Evolutionary conservation across 2,797 vertebrate species (phyloP).

Genomic region (Erethizon dorsatum): DNA sequence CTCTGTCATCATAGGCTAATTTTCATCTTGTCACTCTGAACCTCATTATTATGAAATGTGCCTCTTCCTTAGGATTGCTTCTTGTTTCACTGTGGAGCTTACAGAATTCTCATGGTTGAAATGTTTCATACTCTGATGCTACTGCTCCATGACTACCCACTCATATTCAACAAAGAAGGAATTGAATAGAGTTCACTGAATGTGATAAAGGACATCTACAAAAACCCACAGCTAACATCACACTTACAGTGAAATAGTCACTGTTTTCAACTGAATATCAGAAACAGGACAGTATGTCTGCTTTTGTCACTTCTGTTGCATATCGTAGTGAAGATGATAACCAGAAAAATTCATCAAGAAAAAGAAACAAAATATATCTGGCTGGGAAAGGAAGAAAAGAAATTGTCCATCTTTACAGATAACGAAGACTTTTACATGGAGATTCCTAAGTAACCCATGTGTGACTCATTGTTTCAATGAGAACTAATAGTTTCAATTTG

Average conservation of each 20-base stretch:
- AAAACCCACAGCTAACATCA: background rate
- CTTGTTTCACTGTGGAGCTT: background rate
- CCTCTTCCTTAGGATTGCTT: background rate
- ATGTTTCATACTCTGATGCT: background rate
- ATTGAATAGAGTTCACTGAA: background rate
- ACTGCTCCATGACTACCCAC: too few species aligned
- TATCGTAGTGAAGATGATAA: background rate
- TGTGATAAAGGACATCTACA: background rate
- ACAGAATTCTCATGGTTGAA: background rate
- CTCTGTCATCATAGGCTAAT: background rate
- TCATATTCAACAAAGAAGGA: background rate
- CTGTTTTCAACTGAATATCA: background rate
- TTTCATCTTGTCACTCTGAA: background rate
- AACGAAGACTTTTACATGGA: background rate
- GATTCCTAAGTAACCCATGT: background rate
- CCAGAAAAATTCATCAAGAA: background rate
- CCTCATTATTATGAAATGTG: background rate
- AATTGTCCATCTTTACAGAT: background rate
- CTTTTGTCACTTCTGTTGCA: background rate
- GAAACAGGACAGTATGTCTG: background rate
- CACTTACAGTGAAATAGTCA: background rate
- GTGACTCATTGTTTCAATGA: background rate
- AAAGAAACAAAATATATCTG: slow-evolving; percentile 22
- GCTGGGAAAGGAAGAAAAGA: background rate
- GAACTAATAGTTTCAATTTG: background rate